Conservation (phyloP, 2,113 vertebrate genomes). For the Phasianus colchicus region DNA sequence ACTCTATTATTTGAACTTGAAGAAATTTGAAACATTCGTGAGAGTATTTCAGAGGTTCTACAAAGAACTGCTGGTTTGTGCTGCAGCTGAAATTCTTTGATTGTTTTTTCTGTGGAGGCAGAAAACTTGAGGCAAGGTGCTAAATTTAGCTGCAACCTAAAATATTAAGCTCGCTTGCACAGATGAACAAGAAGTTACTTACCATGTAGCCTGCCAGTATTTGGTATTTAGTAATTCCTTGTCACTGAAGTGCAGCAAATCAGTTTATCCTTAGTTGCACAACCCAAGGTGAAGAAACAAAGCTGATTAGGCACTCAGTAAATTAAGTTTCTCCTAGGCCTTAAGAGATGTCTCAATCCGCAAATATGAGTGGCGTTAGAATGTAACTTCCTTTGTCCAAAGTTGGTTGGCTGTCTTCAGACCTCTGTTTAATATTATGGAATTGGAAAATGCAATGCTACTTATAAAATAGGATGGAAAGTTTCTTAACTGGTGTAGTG, state of each 20-base stretch:
- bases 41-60: neutral
- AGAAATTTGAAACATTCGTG: neutral
- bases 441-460: neutral
- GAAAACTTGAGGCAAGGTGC: neutral
- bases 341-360: conserved; percentile 14
- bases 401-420: neutral
- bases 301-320: conserved; percentile 59
- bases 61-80: neutral
- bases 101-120: neutral
- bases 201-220: neutral
- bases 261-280: conserved; percentile 41
- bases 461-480: neutral
- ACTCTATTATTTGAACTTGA: neutral
- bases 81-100: neutral
- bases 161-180: neutral
- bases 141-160: neutral
- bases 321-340: conserved; percentile 57
- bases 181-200: neutral
- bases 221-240: conserved; percentile 16
- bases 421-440: neutral
- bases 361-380: neutral
- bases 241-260: conserved; percentile 22
- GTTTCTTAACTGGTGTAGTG: neutral
- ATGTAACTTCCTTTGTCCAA: neutral
- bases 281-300: conserved; percentile 52